Evolutionary conservation across 2,797 vertebrate genomes (phyloP).

Genomic region (Natrix natrix): DNA sequence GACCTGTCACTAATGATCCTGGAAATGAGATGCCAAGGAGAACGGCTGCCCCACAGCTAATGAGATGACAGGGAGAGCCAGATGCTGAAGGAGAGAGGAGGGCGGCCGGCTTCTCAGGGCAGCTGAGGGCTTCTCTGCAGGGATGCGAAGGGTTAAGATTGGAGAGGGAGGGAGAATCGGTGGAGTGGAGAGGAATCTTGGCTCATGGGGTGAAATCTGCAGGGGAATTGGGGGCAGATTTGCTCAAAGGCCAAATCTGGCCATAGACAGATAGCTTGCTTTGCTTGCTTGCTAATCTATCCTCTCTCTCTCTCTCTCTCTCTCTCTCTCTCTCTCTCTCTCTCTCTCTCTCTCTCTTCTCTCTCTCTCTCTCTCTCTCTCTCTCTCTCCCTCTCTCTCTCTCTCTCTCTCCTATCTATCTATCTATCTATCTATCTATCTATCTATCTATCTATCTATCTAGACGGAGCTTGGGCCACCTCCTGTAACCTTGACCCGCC

Average conservation of each 20-base stretch:
- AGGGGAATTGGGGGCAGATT: background rate
- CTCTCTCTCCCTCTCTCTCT: accelerated
- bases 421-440: no score
- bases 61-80: conserved; percentile 1
- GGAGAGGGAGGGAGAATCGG: no score
- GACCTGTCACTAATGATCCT: background rate
- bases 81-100: background rate
- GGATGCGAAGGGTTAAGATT: background rate
- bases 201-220: no score
- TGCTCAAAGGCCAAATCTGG: background rate
- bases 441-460: no score
- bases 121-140: conserved; percentile 20
- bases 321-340: no score
- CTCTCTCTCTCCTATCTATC: no score
- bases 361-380: no score
- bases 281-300: background rate
- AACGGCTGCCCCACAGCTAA: background rate
- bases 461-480: no score
- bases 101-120: background rate
- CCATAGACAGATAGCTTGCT: no score
- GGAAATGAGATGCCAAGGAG: background rate
- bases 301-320: no score
- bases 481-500: no score
- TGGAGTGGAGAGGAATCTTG: background rate
- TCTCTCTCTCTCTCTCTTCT: no score